Conservation (phyloP, 1,140 invertebrate genomes). For the Sinella curviseta region DNA sequence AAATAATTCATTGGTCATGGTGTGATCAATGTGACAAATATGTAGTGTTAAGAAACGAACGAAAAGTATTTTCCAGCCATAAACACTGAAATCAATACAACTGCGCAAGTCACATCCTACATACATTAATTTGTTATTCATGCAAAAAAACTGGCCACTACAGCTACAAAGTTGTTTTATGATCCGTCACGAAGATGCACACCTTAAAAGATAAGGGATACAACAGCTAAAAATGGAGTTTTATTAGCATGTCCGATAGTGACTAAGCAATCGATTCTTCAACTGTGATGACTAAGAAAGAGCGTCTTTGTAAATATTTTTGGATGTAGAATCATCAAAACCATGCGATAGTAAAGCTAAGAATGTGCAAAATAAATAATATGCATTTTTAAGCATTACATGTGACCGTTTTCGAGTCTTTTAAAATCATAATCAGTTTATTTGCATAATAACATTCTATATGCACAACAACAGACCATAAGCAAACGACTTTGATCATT, state of each 20-base stretch:
- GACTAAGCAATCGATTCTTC: background rate
- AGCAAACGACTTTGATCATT: background rate
- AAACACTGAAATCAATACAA: background rate
- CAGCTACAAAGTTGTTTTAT: background rate
- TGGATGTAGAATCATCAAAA: too few relatives aligned
- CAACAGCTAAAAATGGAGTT: background rate
- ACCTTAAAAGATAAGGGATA: background rate
- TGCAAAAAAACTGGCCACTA: background rate
- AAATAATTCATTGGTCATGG: background rate
- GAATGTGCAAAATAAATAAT: too few relatives aligned
- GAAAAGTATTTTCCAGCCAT: background rate
- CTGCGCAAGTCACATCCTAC: background rate
- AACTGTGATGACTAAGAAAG: background rate
- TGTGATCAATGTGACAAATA: too few relatives aligned
- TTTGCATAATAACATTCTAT: too few relatives aligned
- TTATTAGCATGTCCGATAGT: background rate
- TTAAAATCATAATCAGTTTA: too few relatives aligned
- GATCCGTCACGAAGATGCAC: background rate
- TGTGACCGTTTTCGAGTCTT: too few relatives aligned
- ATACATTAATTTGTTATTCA: background rate
- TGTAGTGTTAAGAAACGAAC: too few relatives aligned
- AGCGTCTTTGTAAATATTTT: too few relatives aligned
- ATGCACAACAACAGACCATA: background rate
- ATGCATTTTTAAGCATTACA: too few relatives aligned
- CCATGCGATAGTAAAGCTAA: too few relatives aligned